A percentile compares a stretch with the other conserved stretches of the same genome.
Evolutionary conservation across 2,113 vertebrate species (phyloP).

Genomic region (Vimba vimba): DNA sequence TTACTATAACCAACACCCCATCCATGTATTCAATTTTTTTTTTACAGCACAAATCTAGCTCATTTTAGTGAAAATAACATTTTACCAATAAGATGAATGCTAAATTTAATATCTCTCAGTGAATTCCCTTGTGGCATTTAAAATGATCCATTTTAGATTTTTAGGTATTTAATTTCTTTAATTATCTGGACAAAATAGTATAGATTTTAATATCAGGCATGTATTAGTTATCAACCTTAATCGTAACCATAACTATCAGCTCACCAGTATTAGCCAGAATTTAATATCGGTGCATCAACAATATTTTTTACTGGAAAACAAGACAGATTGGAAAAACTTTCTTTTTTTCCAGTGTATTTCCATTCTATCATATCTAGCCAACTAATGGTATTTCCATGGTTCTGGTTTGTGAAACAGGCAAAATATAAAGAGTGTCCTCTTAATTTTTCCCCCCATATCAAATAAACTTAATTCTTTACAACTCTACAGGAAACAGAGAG

Average conservation of each 20-base stretch:
- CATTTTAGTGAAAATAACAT: too few species aligned
- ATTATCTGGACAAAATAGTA: not conserved
- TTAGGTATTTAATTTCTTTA: not conserved
- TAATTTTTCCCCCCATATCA: not conserved
- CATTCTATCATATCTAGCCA: not conserved
- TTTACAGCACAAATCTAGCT: too few species aligned
- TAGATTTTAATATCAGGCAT: not conserved
- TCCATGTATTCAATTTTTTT: too few species aligned
- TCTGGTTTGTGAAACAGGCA: not conserved
- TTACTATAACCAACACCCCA: too few species aligned
- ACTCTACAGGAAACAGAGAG: conserved; percentile 62
- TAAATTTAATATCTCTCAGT: not conserved
- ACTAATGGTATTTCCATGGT: not conserved
- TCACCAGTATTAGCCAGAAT: not conserved
- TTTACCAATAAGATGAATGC: too few species aligned
- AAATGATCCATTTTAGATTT: not conserved
- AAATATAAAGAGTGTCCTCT: not conserved
- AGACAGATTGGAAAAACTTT: not conserved
- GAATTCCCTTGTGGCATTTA: not conserved
- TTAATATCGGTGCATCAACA: not conserved
- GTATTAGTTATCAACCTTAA: not conserved
- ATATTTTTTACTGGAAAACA: not conserved
- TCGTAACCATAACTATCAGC: not conserved
- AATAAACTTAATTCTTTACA: not conserved
- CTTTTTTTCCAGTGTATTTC: not conserved